phyloP scores from a whole-genome alignment of 2,888 invertebrate species.

The Tenthredo distinguenda region DNA sequence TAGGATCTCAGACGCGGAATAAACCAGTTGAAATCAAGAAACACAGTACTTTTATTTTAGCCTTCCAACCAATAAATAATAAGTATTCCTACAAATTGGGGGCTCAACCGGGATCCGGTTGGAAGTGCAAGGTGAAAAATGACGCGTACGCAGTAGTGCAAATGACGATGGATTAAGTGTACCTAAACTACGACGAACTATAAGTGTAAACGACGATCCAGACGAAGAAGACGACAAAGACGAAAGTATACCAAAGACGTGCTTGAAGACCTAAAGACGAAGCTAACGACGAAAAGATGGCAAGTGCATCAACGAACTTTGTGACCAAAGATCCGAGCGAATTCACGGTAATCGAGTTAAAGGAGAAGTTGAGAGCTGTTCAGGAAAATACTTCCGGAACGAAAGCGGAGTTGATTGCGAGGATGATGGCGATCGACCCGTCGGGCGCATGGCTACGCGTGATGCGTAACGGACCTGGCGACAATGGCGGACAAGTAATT shows the following conservation, averaged over 20 bases:
- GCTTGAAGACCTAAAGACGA: not conserved
- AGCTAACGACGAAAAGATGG: not conserved
- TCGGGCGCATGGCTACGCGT: not conserved
- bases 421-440: not conserved
- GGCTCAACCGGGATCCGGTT: too few relatives aligned
- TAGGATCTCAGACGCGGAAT: too few relatives aligned
- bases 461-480: not conserved
- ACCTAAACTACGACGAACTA: not conserved
- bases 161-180: not conserved
- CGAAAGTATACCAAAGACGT: not conserved
- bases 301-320: not conserved
- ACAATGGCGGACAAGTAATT: not conserved
- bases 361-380: not conserved
- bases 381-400: not conserved
- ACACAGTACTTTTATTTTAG: too few relatives aligned
- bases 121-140: too few relatives aligned
- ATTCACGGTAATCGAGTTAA: not conserved
- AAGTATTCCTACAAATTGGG: too few relatives aligned
- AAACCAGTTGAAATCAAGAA: too few relatives aligned
- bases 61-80: too few relatives aligned
- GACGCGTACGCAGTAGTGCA: too few relatives aligned
- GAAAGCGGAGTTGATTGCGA: slow-evolving; percentile 2
- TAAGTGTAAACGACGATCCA: not conserved
- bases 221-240: not conserved
- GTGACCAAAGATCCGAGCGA: not conserved